Percentiles rank a stretch among this genome's conserved stretches.
Conservation (phyloP, 2,797 vertebrate genomes). For the Coluber constrictor region DNA sequence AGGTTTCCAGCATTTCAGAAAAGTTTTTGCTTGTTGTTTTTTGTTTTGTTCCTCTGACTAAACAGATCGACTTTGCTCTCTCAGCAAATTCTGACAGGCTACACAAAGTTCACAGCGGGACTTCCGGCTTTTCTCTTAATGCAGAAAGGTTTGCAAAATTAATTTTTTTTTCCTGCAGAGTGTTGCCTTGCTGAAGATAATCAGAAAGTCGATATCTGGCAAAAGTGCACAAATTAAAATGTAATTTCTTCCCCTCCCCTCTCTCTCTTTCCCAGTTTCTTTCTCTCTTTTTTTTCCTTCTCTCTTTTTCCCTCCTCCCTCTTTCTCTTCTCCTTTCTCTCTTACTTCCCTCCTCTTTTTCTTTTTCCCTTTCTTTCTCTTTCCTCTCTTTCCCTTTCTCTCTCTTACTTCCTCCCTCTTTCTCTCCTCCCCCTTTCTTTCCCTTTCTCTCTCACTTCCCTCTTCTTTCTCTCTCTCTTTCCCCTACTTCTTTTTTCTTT, state of each 20-base stretch:
- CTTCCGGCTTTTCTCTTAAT: background rate
- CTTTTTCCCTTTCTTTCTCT: too few relatives aligned
- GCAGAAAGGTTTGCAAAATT: background rate
- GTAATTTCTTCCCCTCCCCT: background rate
- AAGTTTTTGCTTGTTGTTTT: background rate
- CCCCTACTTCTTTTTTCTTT: too few relatives aligned
- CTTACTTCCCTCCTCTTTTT: too few relatives aligned
- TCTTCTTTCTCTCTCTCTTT: too few relatives aligned
- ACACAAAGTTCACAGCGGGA: background rate
- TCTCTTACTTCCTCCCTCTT: too few relatives aligned
- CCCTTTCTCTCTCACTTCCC: background rate
- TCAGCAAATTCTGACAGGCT: background rate
- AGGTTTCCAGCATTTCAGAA: background rate
- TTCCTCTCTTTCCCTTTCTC: too few relatives aligned
- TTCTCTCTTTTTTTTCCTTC: too few relatives aligned
- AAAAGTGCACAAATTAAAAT: background rate
- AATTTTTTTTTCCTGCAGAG: background rate
- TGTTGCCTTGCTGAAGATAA: background rate
- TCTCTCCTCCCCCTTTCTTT: rapidly evolving
- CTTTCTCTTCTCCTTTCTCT: background rate
- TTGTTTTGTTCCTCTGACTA: background rate
- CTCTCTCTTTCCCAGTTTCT: background rate
- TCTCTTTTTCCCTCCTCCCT: background rate
- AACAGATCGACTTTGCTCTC: background rate
- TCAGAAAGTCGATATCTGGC: background rate